These are phyloP conservation scores for Ectropis crepuscularia DNA, from an alignment of 2,888 invertebrate species.

Conservation along the genomic window DNA sequence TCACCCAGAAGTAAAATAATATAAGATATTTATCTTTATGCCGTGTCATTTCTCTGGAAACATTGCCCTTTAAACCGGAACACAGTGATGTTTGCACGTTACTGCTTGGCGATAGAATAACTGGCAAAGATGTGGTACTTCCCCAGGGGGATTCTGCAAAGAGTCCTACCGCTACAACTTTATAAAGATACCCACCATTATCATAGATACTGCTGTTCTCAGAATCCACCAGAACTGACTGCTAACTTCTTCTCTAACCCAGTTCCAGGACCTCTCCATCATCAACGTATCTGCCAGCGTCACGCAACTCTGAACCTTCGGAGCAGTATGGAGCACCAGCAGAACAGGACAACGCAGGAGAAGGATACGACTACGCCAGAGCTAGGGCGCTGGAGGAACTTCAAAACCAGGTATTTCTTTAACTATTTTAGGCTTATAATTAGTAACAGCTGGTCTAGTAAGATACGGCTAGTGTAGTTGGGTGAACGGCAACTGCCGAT, in stretches of 20 bases:
- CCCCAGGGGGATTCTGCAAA: too few relatives aligned
- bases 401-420: constrained; percentile 54
- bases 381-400: constrained; percentile 56
- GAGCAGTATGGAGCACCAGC: constrained; percentile 71
- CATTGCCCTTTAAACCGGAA: too few relatives aligned
- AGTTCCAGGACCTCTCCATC: constrained; percentile 48
- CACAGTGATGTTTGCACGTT: too few relatives aligned
- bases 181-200: too few relatives aligned
- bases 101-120: too few relatives aligned
- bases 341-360: constrained; percentile 57
- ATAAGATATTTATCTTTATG: too few relatives aligned
- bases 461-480: not conserved
- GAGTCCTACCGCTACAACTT: too few relatives aligned
- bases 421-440: constrained; percentile 11
- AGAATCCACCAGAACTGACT: not conserved
- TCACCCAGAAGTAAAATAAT: too few relatives aligned
- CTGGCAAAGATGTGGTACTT: too few relatives aligned
- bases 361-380: constrained; percentile 59
- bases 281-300: constrained; percentile 56
- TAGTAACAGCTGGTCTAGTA: not conserved
- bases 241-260: not conserved
- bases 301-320: constrained; percentile 62
- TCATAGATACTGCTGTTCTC: too few relatives aligned
- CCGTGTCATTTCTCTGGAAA: too few relatives aligned
- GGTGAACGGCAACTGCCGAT: too few relatives aligned